phyloP scores from a whole-genome alignment of 92 coral and sea anemone genomes.

The Pocillopora grandis region DNA sequence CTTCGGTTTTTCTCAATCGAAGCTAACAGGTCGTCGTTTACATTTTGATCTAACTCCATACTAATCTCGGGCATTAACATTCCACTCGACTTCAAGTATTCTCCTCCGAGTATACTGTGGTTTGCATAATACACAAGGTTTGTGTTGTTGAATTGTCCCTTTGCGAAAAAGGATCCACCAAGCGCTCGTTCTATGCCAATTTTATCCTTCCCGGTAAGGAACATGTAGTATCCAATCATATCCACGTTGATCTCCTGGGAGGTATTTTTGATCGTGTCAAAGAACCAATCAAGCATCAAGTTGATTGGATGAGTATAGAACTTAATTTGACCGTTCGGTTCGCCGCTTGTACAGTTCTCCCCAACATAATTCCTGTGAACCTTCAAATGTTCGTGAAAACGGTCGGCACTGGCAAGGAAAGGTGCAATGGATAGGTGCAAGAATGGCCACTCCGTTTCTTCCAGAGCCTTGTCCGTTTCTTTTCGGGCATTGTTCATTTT shows the following conservation, averaged over 20 bases:
- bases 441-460: slow-evolving; percentile 36
- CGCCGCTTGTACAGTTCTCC: background rate
- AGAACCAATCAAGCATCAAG: slow-evolving; percentile 58
- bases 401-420: slow-evolving; percentile 10
- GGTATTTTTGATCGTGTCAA: slow-evolving; percentile 1
- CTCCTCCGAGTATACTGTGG: slow-evolving; percentile 56
- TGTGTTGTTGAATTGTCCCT: slow-evolving; percentile 47
- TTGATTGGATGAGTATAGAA: slow-evolving; percentile 63
- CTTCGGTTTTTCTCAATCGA: slow-evolving; percentile 25
- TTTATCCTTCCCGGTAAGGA: slow-evolving; percentile 67
- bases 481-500: slow-evolving; percentile 36
- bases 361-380: slow-evolving; percentile 25
- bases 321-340: slow-evolving; percentile 22
- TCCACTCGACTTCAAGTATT: slow-evolving; percentile 10
- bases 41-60: background rate
- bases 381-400: background rate
- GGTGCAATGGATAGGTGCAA: background rate
- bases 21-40: background rate
- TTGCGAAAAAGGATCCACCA: slow-evolving; percentile 67
- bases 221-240: slow-evolving; percentile 69
- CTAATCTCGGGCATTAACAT: slow-evolving; percentile 31
- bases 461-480: slow-evolving; percentile 26
- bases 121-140: slow-evolving; percentile 54
- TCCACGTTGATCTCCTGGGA: slow-evolving; percentile 15
- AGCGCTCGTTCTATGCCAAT: slow-evolving; percentile 72